Base-by-base conservation (phyloP, 2,888 invertebrate species). In the Epinotia bilunana region DNA sequence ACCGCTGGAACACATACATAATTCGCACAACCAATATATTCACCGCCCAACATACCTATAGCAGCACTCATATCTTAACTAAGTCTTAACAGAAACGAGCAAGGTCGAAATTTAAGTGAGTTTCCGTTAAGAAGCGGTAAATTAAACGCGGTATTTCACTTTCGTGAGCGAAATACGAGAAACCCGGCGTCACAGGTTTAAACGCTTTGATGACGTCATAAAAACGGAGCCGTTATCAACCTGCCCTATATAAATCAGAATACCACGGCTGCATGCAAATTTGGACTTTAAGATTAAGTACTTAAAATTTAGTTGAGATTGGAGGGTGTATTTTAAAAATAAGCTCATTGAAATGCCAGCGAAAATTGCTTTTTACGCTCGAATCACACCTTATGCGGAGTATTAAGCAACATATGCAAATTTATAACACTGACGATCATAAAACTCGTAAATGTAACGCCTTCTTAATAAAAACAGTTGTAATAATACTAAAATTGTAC, bases 141-240 rank as follows among this genome's bases (percentile, higher is more conserved):
- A 53, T 39, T 46, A 28, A 77, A 63, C 55, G n/a, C 28, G 23
- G 79, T 78, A 77, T 74, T 80, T 77, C 79, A 81, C 79, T 81
- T 84, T 80, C 83, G 82, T 83, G 81, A 84, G 81, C 77, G 73
- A 82, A 85, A 82, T 83, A 83, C 80, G 79, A 80, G 80, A 82
- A 80, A 78, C 82, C 68, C 65, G 23, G 60, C 84, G 84, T 85
- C 86, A 84, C 83, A 83, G 83, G 85, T 85, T 86, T 86, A 87
- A 89, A 84, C 87, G 84, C 80, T 88, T 89, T 89, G 87, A 90
- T 89, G 89, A 88, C 87, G 87, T 89, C 88, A 89, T 90, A 89
- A 90, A 88, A 84, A 81, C 79, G 83, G 82, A 82, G 80, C 82
- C 85, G 84, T 87, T 87, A 90, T 88, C 88, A 88, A 86, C 83